Base-by-base conservation (phyloP, 2,888 invertebrate genomes). In the Watsonalla cultraria region DNA sequence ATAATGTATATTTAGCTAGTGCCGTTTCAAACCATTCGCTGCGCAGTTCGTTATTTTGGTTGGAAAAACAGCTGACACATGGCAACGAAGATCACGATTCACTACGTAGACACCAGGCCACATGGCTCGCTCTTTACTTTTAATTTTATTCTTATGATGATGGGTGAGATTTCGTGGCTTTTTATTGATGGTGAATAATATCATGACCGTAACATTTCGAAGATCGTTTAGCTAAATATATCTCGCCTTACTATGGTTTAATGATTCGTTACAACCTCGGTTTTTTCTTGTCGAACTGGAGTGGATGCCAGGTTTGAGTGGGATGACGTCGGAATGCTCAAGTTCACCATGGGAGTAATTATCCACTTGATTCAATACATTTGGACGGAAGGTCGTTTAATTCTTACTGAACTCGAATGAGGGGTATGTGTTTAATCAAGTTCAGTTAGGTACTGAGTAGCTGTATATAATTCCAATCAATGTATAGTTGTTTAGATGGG, bases 11-110 rank as follows among this genome's bases (percentile, higher is more conserved):
- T 71, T 71, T 74, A 73, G 70, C 60, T 46, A 58, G 37, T 56
- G 61, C 59, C 63, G 68, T 65, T 66, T 67, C 62, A 52, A 58
- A 59, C 65, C 61, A 70, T 68, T 65, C 71, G 70, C 78, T 84
- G 80, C 85, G 85, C 79, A 84, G 82, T 82, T 73, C 66, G 80
- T 73, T 79, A 80, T 80, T 83, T 81, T 72, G 66, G 78, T 76
- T 65, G 63, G 58, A 61, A 69, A 72, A 82, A 76, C 78, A 79
- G 76, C 82, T 78, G 82, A 78, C 82, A 84, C 78, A 79, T 77
- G 76, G 82, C 74, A 76, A 77, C 76, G 56, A 71, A 65, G 67
- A 66, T 68, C 71, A 64, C 59, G 63, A 54, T 67, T 54, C 60
- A 24, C 24, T 24, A 24, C 24, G 24, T 24, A 24, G 4, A 1